These are phyloP conservation scores for Drosophila kanekoi DNA, from an alignment of 2,888 invertebrate species.

Conservation along the genomic window DNA sequence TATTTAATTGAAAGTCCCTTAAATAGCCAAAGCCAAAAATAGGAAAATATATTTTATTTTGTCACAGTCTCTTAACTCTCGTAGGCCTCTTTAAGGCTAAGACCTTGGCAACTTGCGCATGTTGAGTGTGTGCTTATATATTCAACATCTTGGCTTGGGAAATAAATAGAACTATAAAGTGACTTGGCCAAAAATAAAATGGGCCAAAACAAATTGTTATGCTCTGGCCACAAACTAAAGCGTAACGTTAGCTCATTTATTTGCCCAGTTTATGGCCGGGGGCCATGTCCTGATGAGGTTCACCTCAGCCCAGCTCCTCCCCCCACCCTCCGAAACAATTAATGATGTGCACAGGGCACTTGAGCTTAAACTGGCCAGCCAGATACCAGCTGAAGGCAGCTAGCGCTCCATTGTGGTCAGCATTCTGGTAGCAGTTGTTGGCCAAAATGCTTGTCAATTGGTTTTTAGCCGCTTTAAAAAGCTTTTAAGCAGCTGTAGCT, in stretches of 20 bases:
- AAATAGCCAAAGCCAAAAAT: not conserved
- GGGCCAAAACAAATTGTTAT: slow-evolving; percentile 45
- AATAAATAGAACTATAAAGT: slow-evolving; percentile 60
- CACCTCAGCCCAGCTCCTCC: not conserved
- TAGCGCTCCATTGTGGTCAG: slow-evolving; percentile 35
- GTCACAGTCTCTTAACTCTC: slow-evolving; percentile 22
- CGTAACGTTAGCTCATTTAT: slow-evolving; percentile 43
- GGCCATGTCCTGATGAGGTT: slow-evolving; percentile 20
- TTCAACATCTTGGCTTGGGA: slow-evolving; percentile 25
- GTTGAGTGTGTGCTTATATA: slow-evolving; percentile 24
- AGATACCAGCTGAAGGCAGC: slow-evolving; percentile 16
- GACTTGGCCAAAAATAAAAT: slow-evolving; percentile 46
- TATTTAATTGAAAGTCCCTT: slow-evolving; percentile 5
- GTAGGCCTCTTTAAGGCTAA: slow-evolving; percentile 39
- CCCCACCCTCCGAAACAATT: slow-evolving; percentile 9
- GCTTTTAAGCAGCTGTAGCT: slow-evolving; percentile 70
- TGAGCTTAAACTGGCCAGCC: slow-evolving; percentile 19
- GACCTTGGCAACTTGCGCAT: slow-evolving; percentile 12
- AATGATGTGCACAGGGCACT: slow-evolving; percentile 25
- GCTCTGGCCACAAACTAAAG: slow-evolving; percentile 52
- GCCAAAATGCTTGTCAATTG: slow-evolving; percentile 42
- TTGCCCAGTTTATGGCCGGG: slow-evolving; percentile 43
- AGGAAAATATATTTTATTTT: slow-evolving; percentile 10
- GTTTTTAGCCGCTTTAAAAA: slow-evolving; percentile 54
- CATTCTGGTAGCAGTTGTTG: slow-evolving; percentile 30